These are phyloP conservation scores for Stomatorhinus ivindoensis DNA, from an alignment of 2,113 vertebrate species.

Conservation along the genomic window DNA sequence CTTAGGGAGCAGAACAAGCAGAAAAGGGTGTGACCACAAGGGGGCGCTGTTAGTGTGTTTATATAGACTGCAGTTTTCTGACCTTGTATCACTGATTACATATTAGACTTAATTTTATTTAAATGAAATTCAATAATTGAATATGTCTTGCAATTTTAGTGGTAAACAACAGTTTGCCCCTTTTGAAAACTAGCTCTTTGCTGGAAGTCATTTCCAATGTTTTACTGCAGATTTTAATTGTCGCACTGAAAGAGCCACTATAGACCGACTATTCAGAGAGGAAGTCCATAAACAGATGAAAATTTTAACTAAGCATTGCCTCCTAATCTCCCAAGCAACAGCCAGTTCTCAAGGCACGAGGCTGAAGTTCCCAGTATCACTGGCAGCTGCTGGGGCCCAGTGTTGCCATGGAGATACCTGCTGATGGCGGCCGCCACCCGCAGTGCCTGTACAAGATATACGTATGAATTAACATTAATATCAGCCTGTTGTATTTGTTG, in stretches of 20 bases:
- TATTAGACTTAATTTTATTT: not conserved
- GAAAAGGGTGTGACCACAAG: not conserved
- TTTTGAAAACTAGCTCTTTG: not conserved
- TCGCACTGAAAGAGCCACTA: not conserved
- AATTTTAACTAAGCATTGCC: not conserved
- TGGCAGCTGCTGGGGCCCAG: too few relatives aligned
- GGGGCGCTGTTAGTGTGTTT: not conserved
- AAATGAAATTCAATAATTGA: not conserved
- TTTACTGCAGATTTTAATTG: not conserved
- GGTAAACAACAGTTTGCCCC: not conserved
- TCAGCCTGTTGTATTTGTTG: not conserved
- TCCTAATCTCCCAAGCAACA: not conserved
- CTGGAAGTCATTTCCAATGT: not conserved
- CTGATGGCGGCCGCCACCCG: not conserved
- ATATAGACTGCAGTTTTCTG: not conserved
- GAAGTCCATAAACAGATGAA: not conserved
- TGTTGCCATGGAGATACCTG: not conserved
- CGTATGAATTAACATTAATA: not conserved
- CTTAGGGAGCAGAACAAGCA: not conserved
- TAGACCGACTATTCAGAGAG: not conserved
- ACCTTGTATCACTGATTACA: not conserved
- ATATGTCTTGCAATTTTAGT: not conserved
- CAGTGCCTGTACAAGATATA: not conserved
- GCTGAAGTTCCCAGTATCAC: not conserved
- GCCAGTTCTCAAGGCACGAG: not conserved